phyloP scores from a whole-genome alignment of 2,888 invertebrate species.

The Cinara cedri region DNA sequence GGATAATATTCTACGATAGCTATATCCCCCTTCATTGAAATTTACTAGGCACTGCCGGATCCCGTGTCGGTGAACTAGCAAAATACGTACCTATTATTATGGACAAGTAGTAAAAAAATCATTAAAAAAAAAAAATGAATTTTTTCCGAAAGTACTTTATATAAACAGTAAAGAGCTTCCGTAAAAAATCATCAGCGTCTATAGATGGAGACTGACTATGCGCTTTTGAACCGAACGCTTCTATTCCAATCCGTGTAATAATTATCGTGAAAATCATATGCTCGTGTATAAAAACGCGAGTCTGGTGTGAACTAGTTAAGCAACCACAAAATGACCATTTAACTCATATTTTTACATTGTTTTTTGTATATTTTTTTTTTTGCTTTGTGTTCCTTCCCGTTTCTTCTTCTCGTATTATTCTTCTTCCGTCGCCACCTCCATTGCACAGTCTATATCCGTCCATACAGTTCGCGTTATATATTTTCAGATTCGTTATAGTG shows the following conservation, averaged over 20 bases:
- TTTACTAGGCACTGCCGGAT: too few species aligned
- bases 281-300: conserved; percentile 29
- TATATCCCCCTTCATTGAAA: too few species aligned
- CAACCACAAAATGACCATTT: conserved; percentile 34
- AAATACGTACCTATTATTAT: too few species aligned
- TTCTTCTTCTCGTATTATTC: not conserved
- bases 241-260: not conserved
- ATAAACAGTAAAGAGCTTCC: too few species aligned
- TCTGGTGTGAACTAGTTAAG: conserved; percentile 45
- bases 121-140: too few species aligned
- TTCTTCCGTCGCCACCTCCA: not conserved
- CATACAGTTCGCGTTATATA: conserved; percentile 15
- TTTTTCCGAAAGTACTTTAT: too few species aligned
- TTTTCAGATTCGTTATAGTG: conserved; percentile 42
- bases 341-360: conserved; percentile 34
- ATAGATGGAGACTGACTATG: conserved; percentile 21
- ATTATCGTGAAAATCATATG: conserved; percentile 40
- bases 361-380: not conserved
- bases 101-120: too few species aligned
- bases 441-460: too few species aligned
- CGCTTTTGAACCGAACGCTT: not conserved
- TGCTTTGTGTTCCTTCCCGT: not conserved
- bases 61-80: too few species aligned
- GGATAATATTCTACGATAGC: too few species aligned
- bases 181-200: not conserved